phyloP scores from a whole-genome alignment of 2,888 invertebrate species.

The Apamea anceps region DNA sequence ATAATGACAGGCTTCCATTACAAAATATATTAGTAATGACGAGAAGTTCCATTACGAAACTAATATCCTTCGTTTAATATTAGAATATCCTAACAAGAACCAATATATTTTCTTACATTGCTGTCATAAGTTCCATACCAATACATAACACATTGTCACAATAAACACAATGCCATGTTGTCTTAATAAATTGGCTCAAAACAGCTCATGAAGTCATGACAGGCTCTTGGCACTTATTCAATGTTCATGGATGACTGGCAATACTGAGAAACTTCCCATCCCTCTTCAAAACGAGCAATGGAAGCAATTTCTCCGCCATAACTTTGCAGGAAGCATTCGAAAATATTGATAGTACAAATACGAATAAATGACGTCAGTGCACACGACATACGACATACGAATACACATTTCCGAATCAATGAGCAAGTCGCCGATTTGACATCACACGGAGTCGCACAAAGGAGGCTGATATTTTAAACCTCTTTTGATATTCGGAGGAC shows the following conservation, averaged over 20 bases:
- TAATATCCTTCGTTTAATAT: constrained; percentile 24
- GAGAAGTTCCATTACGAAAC: constrained; percentile 6
- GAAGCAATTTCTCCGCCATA: constrained; percentile 11
- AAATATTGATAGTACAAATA: constrained; percentile 56
- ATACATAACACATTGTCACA: constrained; percentile 10
- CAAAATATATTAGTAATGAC: constrained; percentile 23
- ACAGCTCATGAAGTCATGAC: neutral
- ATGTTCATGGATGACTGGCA: constrained; percentile 27
- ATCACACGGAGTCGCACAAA: constrained; percentile 60
- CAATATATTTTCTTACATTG: neutral
- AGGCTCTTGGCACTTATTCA: constrained; percentile 35
- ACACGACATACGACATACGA: constrained; percentile 49
- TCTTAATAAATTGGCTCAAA: constrained; percentile 26
- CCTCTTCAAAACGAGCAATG: constrained; percentile 26
- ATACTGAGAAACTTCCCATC: neutral
- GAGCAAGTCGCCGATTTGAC: constrained; percentile 57
- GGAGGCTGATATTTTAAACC: constrained; percentile 62
- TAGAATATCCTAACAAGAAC: constrained; percentile 4
- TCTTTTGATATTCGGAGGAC: constrained; percentile 51
- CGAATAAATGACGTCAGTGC: constrained; percentile 47
- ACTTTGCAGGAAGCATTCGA: constrained; percentile 9
- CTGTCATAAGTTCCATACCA: constrained; percentile 1
- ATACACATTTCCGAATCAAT: constrained; percentile 61
- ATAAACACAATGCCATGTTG: constrained; percentile 14
- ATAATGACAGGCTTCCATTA: constrained; percentile 11